phyloP scores from a whole-genome alignment of 2,113 vertebrate species.

The Ctenodactylus gundi region DNA sequence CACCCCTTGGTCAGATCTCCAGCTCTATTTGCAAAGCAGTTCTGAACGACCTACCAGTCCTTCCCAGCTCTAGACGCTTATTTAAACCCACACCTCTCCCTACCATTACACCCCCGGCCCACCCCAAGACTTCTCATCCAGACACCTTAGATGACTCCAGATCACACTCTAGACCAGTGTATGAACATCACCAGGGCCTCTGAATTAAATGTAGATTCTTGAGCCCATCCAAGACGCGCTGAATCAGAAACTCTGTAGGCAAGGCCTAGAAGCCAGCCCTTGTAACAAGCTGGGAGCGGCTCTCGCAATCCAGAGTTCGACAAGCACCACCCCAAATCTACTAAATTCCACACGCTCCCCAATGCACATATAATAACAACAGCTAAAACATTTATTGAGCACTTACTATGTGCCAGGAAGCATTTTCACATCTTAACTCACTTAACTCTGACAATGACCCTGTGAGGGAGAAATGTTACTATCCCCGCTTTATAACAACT shows the following conservation, averaged over 20 bases:
- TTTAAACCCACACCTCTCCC: background rate
- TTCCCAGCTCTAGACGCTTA: background rate
- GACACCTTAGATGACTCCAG: background rate
- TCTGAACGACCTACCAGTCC: background rate
- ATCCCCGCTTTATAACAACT: background rate
- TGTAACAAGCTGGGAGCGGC: background rate
- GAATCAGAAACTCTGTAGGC: slow-evolving; percentile 21
- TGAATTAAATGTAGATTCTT: background rate
- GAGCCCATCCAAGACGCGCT: slow-evolving; percentile 27
- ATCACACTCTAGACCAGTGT: background rate
- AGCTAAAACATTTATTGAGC: slow-evolving; percentile 43
- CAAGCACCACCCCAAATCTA: background rate
- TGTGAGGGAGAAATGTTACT: background rate
- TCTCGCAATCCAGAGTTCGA: slow-evolving; percentile 11
- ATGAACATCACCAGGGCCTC: background rate
- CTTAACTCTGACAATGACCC: background rate
- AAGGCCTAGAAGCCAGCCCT: background rate
- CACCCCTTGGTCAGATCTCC: background rate
- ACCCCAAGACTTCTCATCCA: background rate
- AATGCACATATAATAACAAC: background rate
- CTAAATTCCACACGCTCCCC: background rate
- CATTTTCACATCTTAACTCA: background rate
- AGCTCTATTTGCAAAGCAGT: background rate
- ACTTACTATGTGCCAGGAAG: slow-evolving; percentile 25
- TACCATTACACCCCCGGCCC: too few species aligned